A percentile compares a stretch with the other conserved stretches of the same genome.
These are phyloP conservation scores for Actinopyga echinites DNA, from an alignment of 53 echinoderm and acorn worm genomes.

Conservation along the genomic window DNA sequence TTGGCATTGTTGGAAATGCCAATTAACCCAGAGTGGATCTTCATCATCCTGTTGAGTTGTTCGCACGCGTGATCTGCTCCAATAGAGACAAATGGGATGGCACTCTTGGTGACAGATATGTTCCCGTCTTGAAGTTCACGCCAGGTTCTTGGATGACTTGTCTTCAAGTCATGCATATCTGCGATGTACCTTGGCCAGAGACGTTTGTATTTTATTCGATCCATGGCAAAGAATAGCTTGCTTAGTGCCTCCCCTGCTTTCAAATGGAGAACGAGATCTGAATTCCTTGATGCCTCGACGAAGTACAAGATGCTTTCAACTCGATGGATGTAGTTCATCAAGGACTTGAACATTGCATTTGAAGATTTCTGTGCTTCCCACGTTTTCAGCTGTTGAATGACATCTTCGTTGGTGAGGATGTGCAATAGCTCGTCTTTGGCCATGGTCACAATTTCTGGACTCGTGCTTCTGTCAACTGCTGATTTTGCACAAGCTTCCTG, in stretches of 20 bases:
- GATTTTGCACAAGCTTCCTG: constrained; percentile 49
- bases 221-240: constrained; percentile 40
- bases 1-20: constrained; percentile 64
- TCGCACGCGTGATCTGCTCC: constrained; percentile 59
- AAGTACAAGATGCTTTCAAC: constrained; percentile 58
- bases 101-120: constrained; percentile 62
- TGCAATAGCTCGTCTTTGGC: constrained; percentile 42
- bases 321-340: constrained; percentile 64
- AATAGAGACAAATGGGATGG: constrained; percentile 61
- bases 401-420: constrained; percentile 46
- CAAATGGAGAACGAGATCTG: constrained; percentile 49
- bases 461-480: constrained; percentile 43
- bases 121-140: constrained; percentile 47
- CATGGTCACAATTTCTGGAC: constrained; percentile 30
- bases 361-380: constrained; percentile 54
- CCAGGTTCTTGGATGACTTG: constrained; percentile 51
- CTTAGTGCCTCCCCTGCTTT: constrained; percentile 34
- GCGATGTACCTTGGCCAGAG: constrained; percentile 67
- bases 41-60: constrained; percentile 56
- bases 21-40: constrained; percentile 54
- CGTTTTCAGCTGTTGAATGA: constrained; percentile 38
- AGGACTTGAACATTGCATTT: constrained; percentile 67
- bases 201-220: constrained; percentile 64
- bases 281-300: constrained; percentile 48
- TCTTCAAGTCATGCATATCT: constrained; percentile 53